Conservation (phyloP, 1,140 invertebrate genomes). For the Drosophila parvula region DNA sequence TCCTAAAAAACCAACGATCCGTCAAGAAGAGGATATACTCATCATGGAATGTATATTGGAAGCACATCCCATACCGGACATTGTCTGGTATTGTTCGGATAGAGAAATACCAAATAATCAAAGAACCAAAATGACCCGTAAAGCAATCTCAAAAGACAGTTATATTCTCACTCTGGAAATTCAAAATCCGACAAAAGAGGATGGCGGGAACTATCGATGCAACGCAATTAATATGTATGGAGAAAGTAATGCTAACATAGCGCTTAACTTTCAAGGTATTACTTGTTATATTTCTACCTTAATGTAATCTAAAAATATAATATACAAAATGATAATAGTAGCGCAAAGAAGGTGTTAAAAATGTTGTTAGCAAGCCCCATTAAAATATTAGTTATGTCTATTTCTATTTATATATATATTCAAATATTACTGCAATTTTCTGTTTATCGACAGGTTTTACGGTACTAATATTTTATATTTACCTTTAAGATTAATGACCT, state of each 20-base stretch:
- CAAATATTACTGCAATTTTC: not conserved
- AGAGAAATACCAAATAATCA: conserved; percentile 91
- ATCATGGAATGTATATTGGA: conserved; percentile 98
- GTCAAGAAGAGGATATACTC: conserved; percentile 96
- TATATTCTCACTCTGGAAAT: conserved; percentile 96
- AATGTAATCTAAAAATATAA: conserved; percentile 1
- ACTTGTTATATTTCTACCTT: conserved; percentile 27
- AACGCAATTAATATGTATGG: conserved; percentile 99
- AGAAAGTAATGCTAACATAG: conserved; percentile 99
- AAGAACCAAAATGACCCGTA: conserved; percentile 94
- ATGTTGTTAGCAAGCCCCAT: conserved; percentile 1
- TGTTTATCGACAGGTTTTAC: not conserved
- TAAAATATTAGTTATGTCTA: not conserved
- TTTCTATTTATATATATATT: not conserved
- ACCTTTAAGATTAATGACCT: not conserved
- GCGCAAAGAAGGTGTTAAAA: not conserved
- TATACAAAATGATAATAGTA: conserved; percentile 2
- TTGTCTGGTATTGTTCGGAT: conserved; percentile 96
- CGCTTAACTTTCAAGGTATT: conserved; percentile 99
- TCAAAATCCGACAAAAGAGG: conserved; percentile 95
- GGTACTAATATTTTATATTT: not conserved
- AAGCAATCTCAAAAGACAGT: conserved; percentile 93
- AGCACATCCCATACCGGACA: conserved; percentile 97
- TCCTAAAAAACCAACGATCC: conserved; percentile 98
- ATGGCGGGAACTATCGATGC: conserved; percentile 99